Percentiles rank a stretch among this genome's conserved stretches.
These are phyloP conservation scores for Artibeus lituratus DNA, from an alignment of 2,797 vertebrate species.

Conservation along the genomic window DNA sequence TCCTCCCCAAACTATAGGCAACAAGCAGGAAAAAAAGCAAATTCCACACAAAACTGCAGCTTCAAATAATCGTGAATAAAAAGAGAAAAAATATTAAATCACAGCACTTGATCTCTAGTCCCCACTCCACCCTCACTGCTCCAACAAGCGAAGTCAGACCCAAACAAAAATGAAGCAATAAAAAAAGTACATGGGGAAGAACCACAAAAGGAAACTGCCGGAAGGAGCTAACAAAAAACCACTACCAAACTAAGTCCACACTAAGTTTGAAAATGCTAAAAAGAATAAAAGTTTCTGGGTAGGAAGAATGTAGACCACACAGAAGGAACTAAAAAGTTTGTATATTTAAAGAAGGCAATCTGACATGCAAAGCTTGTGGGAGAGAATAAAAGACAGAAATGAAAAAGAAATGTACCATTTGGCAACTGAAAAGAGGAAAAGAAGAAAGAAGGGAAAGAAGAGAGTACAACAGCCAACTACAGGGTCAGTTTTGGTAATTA, in stretches of 20 bases:
- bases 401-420: not conserved
- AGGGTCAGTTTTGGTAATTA: not conserved
- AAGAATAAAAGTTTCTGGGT: not conserved
- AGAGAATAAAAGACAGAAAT: not conserved
- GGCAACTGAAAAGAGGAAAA: not conserved
- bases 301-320: not conserved
- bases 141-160: not conserved
- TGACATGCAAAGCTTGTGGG: not conserved
- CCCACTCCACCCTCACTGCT: not conserved
- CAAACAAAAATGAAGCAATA: not conserved
- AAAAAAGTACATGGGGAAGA: not conserved
- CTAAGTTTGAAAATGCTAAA: not conserved
- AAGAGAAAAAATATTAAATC: not conserved
- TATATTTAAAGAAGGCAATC: not conserved
- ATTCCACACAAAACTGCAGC: not conserved
- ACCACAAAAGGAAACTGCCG: not conserved
- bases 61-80: not conserved
- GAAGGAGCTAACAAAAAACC: not conserved
- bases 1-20: not conserved
- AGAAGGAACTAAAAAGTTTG: not conserved
- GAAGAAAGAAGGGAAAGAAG: not conserved
- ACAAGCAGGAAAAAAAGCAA: not conserved
- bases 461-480: not conserved
- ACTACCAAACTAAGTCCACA: not conserved
- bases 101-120: not conserved